Percentiles rank a stretch among this genome's conserved stretches.
phyloP scores from a whole-genome alignment of 2,797 vertebrate genomes.

The Alca torda region DNA sequence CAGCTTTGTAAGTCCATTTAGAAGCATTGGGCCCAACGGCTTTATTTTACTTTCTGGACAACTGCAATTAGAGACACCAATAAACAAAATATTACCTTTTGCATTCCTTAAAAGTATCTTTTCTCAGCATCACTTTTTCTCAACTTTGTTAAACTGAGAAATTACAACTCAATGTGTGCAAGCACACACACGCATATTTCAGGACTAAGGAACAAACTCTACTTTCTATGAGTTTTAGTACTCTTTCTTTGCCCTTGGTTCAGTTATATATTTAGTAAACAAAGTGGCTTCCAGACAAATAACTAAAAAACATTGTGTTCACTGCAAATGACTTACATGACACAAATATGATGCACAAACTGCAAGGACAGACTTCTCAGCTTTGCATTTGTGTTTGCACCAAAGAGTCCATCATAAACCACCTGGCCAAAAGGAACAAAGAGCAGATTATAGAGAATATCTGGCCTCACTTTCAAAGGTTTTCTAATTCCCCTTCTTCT shows the following conservation, averaged over 20 bases:
- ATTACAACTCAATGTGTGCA: neutral
- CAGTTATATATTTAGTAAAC: neutral
- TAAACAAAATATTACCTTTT: neutral
- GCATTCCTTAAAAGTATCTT: neutral
- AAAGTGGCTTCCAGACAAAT: neutral
- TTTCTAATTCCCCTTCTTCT: neutral
- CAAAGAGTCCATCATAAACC: constrained; percentile 97
- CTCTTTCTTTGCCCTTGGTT: neutral
- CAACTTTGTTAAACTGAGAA: neutral
- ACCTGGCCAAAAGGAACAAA: constrained; percentile 78
- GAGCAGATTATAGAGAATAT: neutral
- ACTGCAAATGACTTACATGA: constrained; percentile 80
- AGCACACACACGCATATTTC: neutral
- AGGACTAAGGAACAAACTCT: neutral
- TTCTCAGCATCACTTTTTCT: neutral
- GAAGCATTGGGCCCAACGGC: constrained; percentile 94
- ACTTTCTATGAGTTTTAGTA: neutral
- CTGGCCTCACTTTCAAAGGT: neutral
- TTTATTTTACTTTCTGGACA: constrained; percentile 96
- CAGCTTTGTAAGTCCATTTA: constrained; percentile 97
- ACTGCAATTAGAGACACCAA: constrained; percentile 75
- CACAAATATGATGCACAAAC: constrained; percentile 98
- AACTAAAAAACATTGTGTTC: neutral
- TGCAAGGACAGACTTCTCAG: constrained; percentile 92
- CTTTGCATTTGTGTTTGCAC: constrained; percentile 95